Percentiles rank a stretch among this genome's conserved stretches.
Evolutionary conservation across 2,797 vertebrate genomes (phyloP).

Genomic region (Sebastes miniatus): DNA sequence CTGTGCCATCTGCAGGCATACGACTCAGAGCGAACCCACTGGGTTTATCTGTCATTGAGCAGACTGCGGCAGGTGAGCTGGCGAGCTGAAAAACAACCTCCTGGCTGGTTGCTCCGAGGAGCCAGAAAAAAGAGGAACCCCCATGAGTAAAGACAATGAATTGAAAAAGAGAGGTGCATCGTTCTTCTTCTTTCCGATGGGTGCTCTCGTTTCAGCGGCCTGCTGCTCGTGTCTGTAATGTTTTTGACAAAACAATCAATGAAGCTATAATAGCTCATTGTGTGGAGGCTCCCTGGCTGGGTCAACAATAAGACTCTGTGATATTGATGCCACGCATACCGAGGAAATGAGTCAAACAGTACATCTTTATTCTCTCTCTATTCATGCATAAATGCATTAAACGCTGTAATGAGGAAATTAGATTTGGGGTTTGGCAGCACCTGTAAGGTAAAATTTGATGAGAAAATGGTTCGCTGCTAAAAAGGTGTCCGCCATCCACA

Average conservation of each 20-base stretch:
- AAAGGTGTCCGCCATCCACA: conserved; percentile 36
- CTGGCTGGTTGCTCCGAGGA: conserved; percentile 33
- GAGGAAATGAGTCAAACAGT: conserved; percentile 8
- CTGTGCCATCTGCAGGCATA: conserved; percentile 63
- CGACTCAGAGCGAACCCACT: conserved; percentile 29
- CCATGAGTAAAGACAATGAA: conserved; percentile 18
- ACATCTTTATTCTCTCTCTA: not conserved
- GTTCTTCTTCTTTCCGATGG: conserved; percentile 34
- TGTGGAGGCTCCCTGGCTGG: conserved; percentile 14
- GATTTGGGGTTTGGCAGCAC: conserved; percentile 28
- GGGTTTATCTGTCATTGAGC: conserved; percentile 57
- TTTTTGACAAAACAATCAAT: conserved; percentile 54
- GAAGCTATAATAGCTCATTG: conserved; percentile 33
- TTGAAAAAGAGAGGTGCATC: not conserved
- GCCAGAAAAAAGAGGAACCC: conserved; percentile 15
- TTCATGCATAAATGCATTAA: conserved; percentile 40
- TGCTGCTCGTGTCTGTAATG: conserved; percentile 6
- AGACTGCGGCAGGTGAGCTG: conserved; percentile 58
- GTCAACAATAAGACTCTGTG: conserved; percentile 31
- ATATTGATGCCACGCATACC: not conserved
- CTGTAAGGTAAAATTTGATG: conserved; percentile 34
- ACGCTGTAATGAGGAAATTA: conserved; percentile 25
- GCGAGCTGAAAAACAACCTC: conserved; percentile 65
- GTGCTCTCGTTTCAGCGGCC: conserved; percentile 21
- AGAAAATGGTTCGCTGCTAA: conserved; percentile 32